Evolutionary conservation across 2,797 vertebrate genomes (phyloP).

Genomic region (Eptatretus atami): DNA sequence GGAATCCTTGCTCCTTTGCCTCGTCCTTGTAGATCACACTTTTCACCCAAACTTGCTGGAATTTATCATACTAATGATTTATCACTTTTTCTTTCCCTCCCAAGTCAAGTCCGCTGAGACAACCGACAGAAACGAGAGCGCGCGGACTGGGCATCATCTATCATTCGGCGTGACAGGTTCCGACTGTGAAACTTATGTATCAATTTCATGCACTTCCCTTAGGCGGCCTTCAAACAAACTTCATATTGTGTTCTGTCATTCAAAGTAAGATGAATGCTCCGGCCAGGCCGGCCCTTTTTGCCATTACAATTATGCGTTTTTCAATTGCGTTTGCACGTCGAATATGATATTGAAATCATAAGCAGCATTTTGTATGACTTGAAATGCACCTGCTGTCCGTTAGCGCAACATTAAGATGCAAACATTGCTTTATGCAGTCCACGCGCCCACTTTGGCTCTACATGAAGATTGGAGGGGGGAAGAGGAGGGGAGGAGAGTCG

Average conservation of each 20-base stretch:
- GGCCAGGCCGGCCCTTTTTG: neutral
- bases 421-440: too few relatives aligned
- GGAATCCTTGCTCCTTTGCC: neutral
- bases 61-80: slow-evolving; percentile 6
- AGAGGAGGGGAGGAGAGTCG: too few relatives aligned
- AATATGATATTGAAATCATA: neutral
- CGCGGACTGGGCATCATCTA: slow-evolving; percentile 1
- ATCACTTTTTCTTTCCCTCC: slow-evolving; percentile 2
- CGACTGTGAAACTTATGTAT: slow-evolving; percentile 5
- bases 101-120: neutral
- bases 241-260: slow-evolving; percentile 5
- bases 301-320: slow-evolving; percentile 3
- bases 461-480: too few relatives aligned
- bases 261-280: slow-evolving; percentile 5
- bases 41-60: neutral
- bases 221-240: slow-evolving; percentile 5
- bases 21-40: slow-evolving; percentile 3
- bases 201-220: slow-evolving; percentile 1
- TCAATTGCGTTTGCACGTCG: neutral
- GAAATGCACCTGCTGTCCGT: neutral
- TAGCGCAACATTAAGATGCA: too few relatives aligned
- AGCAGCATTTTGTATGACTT: neutral
- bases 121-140: neutral
- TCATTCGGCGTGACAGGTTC: neutral
- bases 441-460: too few relatives aligned